Evolutionary conservation across 1,140 invertebrate genomes (phyloP).

Genomic region (Drosophila kikkawai): DNA sequence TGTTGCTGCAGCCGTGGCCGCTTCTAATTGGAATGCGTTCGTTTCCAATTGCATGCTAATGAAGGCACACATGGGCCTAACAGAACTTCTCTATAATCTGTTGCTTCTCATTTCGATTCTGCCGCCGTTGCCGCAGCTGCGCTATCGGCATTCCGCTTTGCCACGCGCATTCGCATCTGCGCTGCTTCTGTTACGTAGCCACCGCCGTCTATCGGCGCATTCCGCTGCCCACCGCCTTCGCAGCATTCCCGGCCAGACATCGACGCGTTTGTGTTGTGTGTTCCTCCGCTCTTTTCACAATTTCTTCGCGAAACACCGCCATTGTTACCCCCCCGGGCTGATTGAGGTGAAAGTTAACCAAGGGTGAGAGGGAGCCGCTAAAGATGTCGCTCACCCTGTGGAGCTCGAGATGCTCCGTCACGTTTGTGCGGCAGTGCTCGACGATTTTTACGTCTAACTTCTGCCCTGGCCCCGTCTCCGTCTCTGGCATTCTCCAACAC

Average conservation of each 20-base stretch:
- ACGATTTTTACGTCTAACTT: slow-evolving; percentile 63
- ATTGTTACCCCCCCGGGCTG: not conserved
- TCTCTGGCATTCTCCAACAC: slow-evolving; percentile 20
- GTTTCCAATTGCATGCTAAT: slow-evolving; percentile 8
- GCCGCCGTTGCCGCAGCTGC: not conserved
- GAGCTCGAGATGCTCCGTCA: slow-evolving; percentile 71
- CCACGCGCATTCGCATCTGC: slow-evolving; percentile 51
- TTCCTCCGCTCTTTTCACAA: slow-evolving; percentile 18
- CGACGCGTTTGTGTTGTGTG: slow-evolving; percentile 50
- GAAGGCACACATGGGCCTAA: not conserved
- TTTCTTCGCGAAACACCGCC: slow-evolving; percentile 7
- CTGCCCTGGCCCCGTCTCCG: not conserved
- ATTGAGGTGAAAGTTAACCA: slow-evolving; percentile 5
- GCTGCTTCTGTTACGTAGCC: slow-evolving; percentile 69
- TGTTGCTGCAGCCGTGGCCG: not conserved
- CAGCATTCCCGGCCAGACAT: slow-evolving; percentile 51
- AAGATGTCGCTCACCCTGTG: slow-evolving; percentile 66
- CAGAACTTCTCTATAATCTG: not conserved
- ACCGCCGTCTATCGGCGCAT: slow-evolving; percentile 45
- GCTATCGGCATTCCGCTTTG: slow-evolving; percentile 27
- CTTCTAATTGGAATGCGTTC: slow-evolving; percentile 8
- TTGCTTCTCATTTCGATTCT: slow-evolving; percentile 1
- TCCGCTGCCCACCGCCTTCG: slow-evolving; percentile 53
- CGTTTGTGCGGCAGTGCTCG: slow-evolving; percentile 67
- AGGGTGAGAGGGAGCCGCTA: not conserved